These are phyloP conservation scores for Tyria jacobaeae DNA, from an alignment of 2,888 invertebrate species.

Conservation along the genomic window DNA sequence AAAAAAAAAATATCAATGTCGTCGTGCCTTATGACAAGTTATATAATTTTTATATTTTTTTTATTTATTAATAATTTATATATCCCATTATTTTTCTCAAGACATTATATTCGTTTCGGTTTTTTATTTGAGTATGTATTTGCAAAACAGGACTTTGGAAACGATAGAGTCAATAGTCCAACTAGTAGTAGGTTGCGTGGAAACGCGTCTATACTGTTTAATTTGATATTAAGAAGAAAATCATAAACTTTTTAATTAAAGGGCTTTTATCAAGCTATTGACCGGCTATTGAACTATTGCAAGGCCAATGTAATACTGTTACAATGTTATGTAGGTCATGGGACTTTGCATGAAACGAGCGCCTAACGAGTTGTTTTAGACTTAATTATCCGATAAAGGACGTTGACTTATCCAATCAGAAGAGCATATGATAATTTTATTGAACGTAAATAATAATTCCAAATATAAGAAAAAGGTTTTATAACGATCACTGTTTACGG, in stretches of 20 bases:
- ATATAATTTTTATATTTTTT: too few relatives aligned
- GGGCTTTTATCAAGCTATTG: slow-evolving; percentile 10
- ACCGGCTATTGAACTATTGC: slow-evolving; percentile 50
- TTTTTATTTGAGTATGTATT: too few relatives aligned
- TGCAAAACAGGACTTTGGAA: neutral
- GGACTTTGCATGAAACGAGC: slow-evolving; percentile 63
- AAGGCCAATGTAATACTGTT: slow-evolving; percentile 62
- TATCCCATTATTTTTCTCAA: too few relatives aligned
- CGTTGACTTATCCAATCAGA: slow-evolving; percentile 61
- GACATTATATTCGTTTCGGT: neutral
- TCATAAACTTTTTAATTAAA: slow-evolving; percentile 8
- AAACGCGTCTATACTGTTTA: too few relatives aligned
- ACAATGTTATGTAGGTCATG: slow-evolving; percentile 73
- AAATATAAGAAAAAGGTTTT: slow-evolving; percentile 13
- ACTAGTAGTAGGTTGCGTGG: neutral
- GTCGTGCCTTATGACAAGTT: neutral
- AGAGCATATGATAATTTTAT: slow-evolving; percentile 50
- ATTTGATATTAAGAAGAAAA: neutral
- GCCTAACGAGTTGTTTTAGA: slow-evolving; percentile 63
- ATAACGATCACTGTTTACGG: too few relatives aligned
- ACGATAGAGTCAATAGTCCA: neutral
- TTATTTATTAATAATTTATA: too few relatives aligned
- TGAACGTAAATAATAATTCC: slow-evolving; percentile 23
- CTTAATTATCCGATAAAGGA: slow-evolving; percentile 65
- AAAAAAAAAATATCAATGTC: neutral